phyloP scores from a whole-genome alignment of 2,888 invertebrate genomes.

The Nemotelus nigrinus region DNA sequence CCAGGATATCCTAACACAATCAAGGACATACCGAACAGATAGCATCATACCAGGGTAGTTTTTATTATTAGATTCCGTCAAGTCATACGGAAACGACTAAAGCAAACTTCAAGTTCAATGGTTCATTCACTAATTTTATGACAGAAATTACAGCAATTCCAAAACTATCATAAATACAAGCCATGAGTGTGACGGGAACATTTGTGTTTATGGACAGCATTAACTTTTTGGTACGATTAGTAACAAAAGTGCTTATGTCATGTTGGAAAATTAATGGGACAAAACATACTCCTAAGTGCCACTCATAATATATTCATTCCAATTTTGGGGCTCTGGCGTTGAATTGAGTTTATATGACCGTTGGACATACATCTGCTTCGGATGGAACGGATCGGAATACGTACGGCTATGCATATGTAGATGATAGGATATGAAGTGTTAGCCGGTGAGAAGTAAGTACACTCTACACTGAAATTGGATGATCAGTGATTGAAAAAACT shows the following conservation, averaged over 20 bases:
- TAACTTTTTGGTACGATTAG: conserved; percentile 47
- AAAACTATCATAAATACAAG: background rate
- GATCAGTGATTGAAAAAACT: background rate
- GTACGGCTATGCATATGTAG: background rate
- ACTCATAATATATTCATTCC: conserved; percentile 46
- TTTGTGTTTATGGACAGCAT: conserved; percentile 39
- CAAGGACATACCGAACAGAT: background rate
- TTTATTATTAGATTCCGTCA: conserved; percentile 19
- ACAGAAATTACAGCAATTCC: conserved; percentile 29
- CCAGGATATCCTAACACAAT: background rate
- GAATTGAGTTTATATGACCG: conserved; percentile 16
- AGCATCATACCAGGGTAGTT: conserved; percentile 2
- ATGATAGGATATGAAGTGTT: too few species aligned
- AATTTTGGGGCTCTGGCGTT: conserved; percentile 21
- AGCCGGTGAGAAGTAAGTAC: background rate
- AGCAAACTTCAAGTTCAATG: conserved; percentile 35
- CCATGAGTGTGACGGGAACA: background rate
- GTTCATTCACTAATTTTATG: conserved; percentile 40
- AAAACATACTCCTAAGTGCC: conserved; percentile 45
- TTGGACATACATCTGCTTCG: conserved; percentile 5
- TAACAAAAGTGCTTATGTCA: conserved; percentile 47
- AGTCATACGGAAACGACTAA: conserved; percentile 28
- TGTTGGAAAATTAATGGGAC: conserved; percentile 45
- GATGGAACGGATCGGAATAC: background rate
- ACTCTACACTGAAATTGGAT: background rate